Conservation (phyloP, 2,797 vertebrate genomes). For the Calcarius lapponicus region DNA sequence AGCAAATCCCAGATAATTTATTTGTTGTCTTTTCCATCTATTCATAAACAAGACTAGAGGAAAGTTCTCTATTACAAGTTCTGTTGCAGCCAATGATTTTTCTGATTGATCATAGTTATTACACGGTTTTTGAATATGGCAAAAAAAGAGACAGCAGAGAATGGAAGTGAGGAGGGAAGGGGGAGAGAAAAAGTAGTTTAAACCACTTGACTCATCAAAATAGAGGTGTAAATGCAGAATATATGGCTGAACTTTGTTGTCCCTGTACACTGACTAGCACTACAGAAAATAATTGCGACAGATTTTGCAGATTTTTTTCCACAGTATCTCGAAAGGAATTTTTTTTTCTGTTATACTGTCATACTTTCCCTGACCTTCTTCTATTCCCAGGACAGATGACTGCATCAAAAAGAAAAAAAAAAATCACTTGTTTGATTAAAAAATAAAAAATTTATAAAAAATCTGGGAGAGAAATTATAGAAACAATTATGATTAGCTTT, state of each 20-base stretch:
- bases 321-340: not conserved
- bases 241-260: not conserved
- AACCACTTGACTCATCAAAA: not conserved
- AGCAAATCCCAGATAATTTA: not conserved
- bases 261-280: not conserved
- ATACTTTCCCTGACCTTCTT: not conserved
- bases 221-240: not conserved
- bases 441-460: not conserved
- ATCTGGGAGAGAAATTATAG: not conserved
- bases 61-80: not conserved
- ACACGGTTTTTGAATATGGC: not conserved
- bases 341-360: not conserved
- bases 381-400: not conserved
- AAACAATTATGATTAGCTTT: not conserved
- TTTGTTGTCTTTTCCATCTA: not conserved
- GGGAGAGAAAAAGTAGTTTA: not conserved
- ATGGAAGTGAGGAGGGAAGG: not conserved
- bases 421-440: not conserved
- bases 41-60: not conserved
- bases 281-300: not conserved
- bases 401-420: not conserved
- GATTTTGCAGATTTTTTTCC: not conserved
- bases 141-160: not conserved
- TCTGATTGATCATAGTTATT: not conserved
- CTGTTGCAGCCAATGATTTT: not conserved